These are phyloP conservation scores for Naja naja DNA, from an alignment of 2,113 vertebrate genomes.

Conservation along the genomic window DNA sequence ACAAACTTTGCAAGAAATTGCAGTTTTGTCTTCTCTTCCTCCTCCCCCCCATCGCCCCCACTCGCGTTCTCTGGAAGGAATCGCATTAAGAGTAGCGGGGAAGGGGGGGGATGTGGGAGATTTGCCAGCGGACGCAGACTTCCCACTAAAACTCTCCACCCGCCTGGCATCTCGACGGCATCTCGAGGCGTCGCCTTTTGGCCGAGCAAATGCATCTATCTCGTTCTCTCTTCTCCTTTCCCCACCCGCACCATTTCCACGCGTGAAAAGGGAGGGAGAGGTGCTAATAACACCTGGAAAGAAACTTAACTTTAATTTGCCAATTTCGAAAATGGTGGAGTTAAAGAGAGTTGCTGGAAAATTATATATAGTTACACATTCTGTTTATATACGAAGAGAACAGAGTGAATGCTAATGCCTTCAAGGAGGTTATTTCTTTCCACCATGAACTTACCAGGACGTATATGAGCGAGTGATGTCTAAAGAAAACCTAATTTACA, in stretches of 20 bases:
- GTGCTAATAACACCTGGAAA: neutral
- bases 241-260: neutral
- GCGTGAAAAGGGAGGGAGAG: neutral
- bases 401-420: neutral
- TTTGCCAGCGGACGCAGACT: neutral
- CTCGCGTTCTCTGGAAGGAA: neutral
- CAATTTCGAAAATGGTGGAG: neutral
- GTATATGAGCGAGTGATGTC: neutral
- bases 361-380: slow-evolving; percentile 13
- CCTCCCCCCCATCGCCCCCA: no score
- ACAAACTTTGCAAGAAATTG: slow-evolving; percentile 1
- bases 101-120: neutral
- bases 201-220: neutral
- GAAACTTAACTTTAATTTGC: slow-evolving; percentile 2
- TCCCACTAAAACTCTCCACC: neutral
- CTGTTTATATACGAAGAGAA: neutral
- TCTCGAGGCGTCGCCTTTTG: neutral
- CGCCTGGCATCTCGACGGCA: neutral
- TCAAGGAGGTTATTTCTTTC: neutral
- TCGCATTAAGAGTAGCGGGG: neutral
- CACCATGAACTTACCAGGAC: neutral
- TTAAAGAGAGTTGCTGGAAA: neutral
- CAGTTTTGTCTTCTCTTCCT: neutral
- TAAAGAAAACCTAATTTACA: neutral
- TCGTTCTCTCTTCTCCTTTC: neutral